phyloP scores from a whole-genome alignment of 2,113 vertebrate genomes.

The Microtus montanus region DNA sequence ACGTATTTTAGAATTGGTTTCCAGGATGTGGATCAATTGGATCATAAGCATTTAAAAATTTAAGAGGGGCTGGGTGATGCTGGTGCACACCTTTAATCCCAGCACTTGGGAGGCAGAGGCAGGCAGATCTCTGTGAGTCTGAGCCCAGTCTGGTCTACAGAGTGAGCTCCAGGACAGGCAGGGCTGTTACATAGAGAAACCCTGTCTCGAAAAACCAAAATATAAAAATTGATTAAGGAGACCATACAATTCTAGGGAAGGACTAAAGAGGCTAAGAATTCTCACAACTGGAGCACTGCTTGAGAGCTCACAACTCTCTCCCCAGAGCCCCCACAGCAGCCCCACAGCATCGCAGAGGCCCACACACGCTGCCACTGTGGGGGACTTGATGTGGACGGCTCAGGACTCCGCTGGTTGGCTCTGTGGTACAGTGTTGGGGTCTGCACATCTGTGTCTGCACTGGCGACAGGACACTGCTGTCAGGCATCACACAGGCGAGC shows the following conservation, averaged over 20 bases:
- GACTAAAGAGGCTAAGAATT: background rate
- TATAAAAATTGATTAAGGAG: background rate
- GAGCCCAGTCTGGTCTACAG: too few species aligned
- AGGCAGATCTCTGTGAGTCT: too few species aligned
- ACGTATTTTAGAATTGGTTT: background rate
- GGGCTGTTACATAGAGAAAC: too few species aligned
- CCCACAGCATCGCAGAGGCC: fast-evolving
- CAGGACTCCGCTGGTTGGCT: background rate
- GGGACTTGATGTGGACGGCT: background rate
- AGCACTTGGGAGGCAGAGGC: too few species aligned
- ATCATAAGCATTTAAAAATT: slow-evolving; percentile 12
- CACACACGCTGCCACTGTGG: background rate
- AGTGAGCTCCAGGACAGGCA: too few species aligned
- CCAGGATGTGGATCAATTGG: background rate
- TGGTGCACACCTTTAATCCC: too few species aligned
- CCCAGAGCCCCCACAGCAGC: background rate
- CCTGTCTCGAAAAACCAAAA: too few species aligned
- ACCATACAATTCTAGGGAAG: background rate
- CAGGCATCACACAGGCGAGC: background rate
- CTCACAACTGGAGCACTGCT: background rate
- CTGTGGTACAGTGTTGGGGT: background rate
- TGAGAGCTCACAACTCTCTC: background rate
- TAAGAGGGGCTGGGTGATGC: too few species aligned
- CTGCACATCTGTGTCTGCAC: background rate
- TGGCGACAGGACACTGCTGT: background rate